These are phyloP conservation scores for Oryzias javanicus DNA, from an alignment of 2,113 vertebrate species.

Conservation along the genomic window DNA sequence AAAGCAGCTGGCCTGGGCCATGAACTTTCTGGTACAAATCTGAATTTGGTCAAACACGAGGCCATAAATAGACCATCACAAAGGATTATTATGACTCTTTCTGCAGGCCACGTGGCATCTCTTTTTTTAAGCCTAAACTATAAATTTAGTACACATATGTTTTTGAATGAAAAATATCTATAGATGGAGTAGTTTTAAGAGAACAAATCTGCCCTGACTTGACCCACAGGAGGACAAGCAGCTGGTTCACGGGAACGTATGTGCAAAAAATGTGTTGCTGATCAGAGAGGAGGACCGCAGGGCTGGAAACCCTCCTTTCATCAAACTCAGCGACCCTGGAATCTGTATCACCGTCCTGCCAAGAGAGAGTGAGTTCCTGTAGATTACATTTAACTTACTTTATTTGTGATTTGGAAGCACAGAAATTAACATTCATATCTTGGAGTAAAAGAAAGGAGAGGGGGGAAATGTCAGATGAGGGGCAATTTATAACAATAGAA, in stretches of 20 bases:
- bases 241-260: slow-evolving; percentile 92
- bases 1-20: slow-evolving; percentile 95
- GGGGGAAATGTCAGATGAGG: no score
- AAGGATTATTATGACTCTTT: not conserved
- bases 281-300: slow-evolving; percentile 93
- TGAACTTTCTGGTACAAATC: slow-evolving; percentile 92
- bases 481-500: no score
- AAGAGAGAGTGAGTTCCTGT: slow-evolving; percentile 86
- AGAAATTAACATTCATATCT: no score
- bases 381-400: no score
- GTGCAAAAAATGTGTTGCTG: slow-evolving; percentile 92
- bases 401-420: no score
- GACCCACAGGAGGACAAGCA: slow-evolving; percentile 88
- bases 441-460: no score
- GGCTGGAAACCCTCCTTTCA: slow-evolving; percentile 89
- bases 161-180: no score
- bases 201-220: not conserved
- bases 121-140: not conserved
- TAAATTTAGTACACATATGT: not conserved
- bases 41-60: not conserved
- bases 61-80: not conserved
- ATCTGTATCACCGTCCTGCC: slow-evolving; percentile 91
- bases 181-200: no score
- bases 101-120: not conserved
- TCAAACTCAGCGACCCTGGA: slow-evolving; percentile 95